Base-by-base conservation (phyloP, 2,113 vertebrate species). In the Channa maculata region DNA sequence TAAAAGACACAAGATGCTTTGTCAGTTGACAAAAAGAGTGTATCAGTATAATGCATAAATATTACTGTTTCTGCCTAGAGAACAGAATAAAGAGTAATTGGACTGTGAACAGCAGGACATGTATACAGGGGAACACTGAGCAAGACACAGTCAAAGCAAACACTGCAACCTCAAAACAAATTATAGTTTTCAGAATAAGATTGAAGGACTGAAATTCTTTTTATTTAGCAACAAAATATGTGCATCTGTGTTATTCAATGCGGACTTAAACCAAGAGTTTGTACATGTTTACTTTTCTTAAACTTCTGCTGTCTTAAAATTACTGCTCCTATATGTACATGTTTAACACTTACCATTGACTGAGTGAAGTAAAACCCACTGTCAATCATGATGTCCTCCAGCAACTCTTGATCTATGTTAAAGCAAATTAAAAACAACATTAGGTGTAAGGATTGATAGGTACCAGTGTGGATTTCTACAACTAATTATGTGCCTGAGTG, bases 371-470 rank as follows among this genome's bases (percentile, higher is more conserved):
- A 94, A 84, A 91, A 88, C 73, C 80, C 88, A 83, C 96, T 97
- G 86, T 97, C 95, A 90, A 94, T 91, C 91, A 98, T 80, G 43
- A 98, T 90, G 78, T 94, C 93, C 94, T 99, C 97, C 86, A 98
- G 93, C 82, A 98, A 90, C 84, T 95, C 93, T 92, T 98, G 96
- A 94, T 97, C 97, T 98, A 83, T 5, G 79, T 82, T 85, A 81
- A 63, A 82, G 84, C 2, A 79, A 82, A 91, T 78, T 44, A 55
- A 77, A 41, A 79, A 59, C 11, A 55, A 57, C 33, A 37, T 70
- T 33, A 65, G 41, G 34, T 52, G 15, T 55, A 73, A 34, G 34
- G 62, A 82, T 54, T 39, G 24, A 65, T 38, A 60, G 44, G 39
- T 44, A 24, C 4, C 75, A 50, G 65, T 15, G 33, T 10, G 46